Evolutionary conservation across 2,797 vertebrate genomes (phyloP), one percentile per base, ranked within the genome.

Genomic region (Etheostoma nigrum): DNA sequence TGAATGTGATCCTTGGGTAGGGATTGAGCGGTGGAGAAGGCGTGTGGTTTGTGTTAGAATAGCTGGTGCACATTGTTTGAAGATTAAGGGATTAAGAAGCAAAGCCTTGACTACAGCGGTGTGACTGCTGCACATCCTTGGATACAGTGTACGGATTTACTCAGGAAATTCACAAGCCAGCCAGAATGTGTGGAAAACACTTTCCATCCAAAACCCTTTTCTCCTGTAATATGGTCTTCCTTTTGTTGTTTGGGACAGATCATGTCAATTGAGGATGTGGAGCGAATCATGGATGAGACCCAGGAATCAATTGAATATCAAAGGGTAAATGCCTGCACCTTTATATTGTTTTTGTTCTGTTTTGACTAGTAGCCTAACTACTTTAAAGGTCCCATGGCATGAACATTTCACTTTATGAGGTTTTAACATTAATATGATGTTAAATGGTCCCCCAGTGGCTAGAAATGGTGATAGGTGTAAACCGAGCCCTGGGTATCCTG

Each of bases 231-330:
- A 19, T 40, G 16, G 1, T 14, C 19, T 48, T 73, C 51, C 59
- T 82, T 47, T 61, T 48, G 25, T 69, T 77, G 49, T 76, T 81
- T 72, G 83, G 70, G 52, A 77, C 67, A 99, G 98, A 96, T 98
- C 55, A 97, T 99, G 98, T 97, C 97, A 59, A 90, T 98, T 72
- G 97, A 99, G 72, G 97, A 98, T 15, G 98, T 98, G 88, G 97
- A 99, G 89, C 94, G 95, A 84, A 97, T 98, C 47, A 94, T 99
- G 83, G 98, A 98, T 27, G 98, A 99, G 86, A 99, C 97, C 0
- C 96, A 98, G 72, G 97, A 99, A 15, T 95, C 96, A 0, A 94
- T 98, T 79, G 97, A 98, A 69, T 99, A 99, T 94, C 98, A 98
- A 90, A 95, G 92, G 95, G 97, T 99, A 92, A 89, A 69, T 21